Conservation (phyloP, 1,140 invertebrate genomes). For the Trachelipus rathkii region DNA sequence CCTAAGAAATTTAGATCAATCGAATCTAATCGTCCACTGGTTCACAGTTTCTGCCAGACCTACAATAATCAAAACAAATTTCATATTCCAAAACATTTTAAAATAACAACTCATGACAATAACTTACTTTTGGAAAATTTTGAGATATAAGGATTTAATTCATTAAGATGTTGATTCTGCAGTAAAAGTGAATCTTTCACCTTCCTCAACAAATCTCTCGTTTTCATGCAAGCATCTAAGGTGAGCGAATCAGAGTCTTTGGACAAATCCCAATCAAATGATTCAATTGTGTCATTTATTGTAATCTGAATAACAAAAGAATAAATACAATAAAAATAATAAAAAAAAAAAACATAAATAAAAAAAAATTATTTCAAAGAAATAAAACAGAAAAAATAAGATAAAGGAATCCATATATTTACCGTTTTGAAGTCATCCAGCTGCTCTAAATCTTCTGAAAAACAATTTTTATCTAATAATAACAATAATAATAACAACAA, state of each 20-base stretch:
- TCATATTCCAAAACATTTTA: too few species aligned
- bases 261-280: not conserved
- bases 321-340: too few species aligned
- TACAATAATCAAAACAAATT: too few species aligned
- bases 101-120: not conserved
- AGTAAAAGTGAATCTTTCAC: not conserved
- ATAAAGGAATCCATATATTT: not conserved
- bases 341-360: too few species aligned
- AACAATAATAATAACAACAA: too few species aligned
- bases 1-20: too few species aligned
- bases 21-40: too few species aligned
- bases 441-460: not conserved
- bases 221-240: not conserved
- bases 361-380: not conserved
- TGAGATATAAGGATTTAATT: not conserved
- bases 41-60: too few species aligned
- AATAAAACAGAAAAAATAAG: too few species aligned
- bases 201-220: not conserved
- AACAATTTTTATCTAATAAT: not conserved
- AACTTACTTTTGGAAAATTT: not conserved
- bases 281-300: not conserved
- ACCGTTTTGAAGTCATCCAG: not conserved
- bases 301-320: not conserved
- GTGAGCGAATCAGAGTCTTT: not conserved
- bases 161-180: not conserved